phyloP scores from a whole-genome alignment of 2,113 vertebrate species.

The Myotis brandtii region DNA sequence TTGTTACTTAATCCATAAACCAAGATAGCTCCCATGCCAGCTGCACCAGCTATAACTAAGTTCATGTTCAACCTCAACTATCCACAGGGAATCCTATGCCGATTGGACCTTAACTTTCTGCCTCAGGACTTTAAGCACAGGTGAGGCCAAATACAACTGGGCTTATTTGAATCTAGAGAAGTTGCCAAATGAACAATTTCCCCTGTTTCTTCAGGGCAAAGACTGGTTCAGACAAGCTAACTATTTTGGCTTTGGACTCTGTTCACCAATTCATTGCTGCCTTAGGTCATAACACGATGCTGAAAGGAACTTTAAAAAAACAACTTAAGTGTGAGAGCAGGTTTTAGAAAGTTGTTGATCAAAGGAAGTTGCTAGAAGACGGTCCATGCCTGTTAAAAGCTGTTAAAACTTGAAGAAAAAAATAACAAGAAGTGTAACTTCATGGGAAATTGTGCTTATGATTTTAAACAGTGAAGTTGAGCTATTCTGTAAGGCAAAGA shows the following conservation, averaged over 20 bases:
- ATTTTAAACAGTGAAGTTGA: slow-evolving; percentile 12
- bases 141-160: slow-evolving; percentile 44
- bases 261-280: slow-evolving; percentile 61
- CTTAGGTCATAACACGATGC: slow-evolving; percentile 71
- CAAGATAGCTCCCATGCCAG: neutral
- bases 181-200: slow-evolving; percentile 64
- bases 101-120: neutral
- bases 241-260: slow-evolving; percentile 59
- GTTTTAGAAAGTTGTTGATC: slow-evolving; percentile 68
- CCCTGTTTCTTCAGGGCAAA: slow-evolving; percentile 54
- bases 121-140: neutral
- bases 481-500: slow-evolving; percentile 33
- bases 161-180: slow-evolving; percentile 49
- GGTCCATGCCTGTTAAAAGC: slow-evolving; percentile 59
- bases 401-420: slow-evolving; percentile 75
- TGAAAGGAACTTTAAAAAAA: slow-evolving; percentile 75
- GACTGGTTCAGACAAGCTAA: slow-evolving; percentile 73
- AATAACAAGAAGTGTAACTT: slow-evolving; percentile 58
- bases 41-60: neutral
- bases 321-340: slow-evolving; percentile 55
- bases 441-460: slow-evolving; percentile 52
- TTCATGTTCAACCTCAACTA: too few species aligned
- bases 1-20: slow-evolving; percentile 2
- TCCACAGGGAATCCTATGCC: neutral
- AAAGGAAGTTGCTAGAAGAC: slow-evolving; percentile 59